Base-by-base conservation (phyloP, 37 sponge, comb jelly and placozoan genomes). In the Amphimedon queenslandica region DNA sequence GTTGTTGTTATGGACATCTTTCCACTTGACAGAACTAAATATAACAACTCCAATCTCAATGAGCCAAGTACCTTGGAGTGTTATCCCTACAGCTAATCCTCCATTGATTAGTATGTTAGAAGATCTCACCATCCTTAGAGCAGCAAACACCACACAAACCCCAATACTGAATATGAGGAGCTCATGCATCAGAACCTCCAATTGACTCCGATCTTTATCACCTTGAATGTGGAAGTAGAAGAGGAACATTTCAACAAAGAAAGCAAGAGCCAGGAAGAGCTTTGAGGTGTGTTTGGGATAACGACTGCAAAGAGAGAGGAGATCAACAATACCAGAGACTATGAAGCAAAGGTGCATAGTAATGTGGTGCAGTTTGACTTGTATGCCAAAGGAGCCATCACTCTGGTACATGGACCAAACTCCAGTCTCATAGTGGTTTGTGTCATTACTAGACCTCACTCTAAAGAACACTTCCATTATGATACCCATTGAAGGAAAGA, bases 401-500 rank as follows among this genome's bases (percentile, higher is more conserved):
- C 53, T 13, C 20, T 60, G 42, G 53, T 75, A 74, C 36, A 75
- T 51, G 5, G 29, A 2, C 10, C 73, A 67, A 27, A 25, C 20
- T 2, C 80, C 77, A 25, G 63, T 71, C 53, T 18, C 53, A 18
- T 18, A 18, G 8, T 47, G 53, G 13, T 47, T 47, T 13, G 53
- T 47, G 8, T 13, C 53, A 18, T 8, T 8, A 18, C 13, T 47
- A 16, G 40, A 20, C 20, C 32, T 33, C 8, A 66, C 37, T 47
- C 13, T 18, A 47, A 47, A 47, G 28, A 85, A 66, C 18, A 37
- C 40, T 39, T 87, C 87, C 1, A 70, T 71, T 32, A 87, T 31
- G 4, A 87, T 75, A 2, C 87, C 87, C 5, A 71, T 1, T 16
- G 76, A 36, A 1, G 81, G 51, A 27, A 87, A 38, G 5, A 87